Base-by-base conservation (phyloP, 1,140 invertebrate genomes). In the Augochlora pura region DNA sequence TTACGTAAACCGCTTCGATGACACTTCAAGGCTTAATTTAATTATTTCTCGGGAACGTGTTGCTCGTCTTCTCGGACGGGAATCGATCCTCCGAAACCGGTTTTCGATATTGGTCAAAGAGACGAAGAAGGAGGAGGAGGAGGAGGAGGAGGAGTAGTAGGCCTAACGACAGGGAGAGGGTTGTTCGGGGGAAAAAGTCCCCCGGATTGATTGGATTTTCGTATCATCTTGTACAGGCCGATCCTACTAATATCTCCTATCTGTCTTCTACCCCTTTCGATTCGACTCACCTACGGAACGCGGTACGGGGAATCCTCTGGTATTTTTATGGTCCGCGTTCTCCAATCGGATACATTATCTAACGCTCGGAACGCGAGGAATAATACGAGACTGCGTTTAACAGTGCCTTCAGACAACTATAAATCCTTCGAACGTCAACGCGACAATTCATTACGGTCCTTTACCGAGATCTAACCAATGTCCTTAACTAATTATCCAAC, bases 1-100 rank as follows among this genome's bases (percentile, higher is more conserved):
- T 78, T 78, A 78, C 76, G 76, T 78, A 78, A 78, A 78, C 60
- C 49, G 32, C 25, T n/a, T n/a, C 10, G 25, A 27, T 54, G 65
- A 78, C 52, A 78, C 57, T 70, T 83, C 81, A 83, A 84, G 66
- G 66, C 38, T 32, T 74, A 64, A 60, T 83, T 78, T 83, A 84
- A 75, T 83, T 75, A 66, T 64, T 64, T 23, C 59, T 18, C 27
- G 64, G 32, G 32, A 27, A 25, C 49, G 39, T 65, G n/a, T 52
- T 32, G 64, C 52, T 9, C 73, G 12, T 80, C 27, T 67, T 68
- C 70, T 49, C 16, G 23, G 18, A 14, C 54, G 21, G 9, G 54
- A n/a, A 57, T 57, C 54, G 38, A 54, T 57, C 60, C 59, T 71
- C 57, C 32, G 2, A 81, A 85, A 84, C 69, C 83, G 82, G 82